phyloP scores from a whole-genome alignment of 2,113 vertebrate genomes.

The Saguinus imperator region DNA sequence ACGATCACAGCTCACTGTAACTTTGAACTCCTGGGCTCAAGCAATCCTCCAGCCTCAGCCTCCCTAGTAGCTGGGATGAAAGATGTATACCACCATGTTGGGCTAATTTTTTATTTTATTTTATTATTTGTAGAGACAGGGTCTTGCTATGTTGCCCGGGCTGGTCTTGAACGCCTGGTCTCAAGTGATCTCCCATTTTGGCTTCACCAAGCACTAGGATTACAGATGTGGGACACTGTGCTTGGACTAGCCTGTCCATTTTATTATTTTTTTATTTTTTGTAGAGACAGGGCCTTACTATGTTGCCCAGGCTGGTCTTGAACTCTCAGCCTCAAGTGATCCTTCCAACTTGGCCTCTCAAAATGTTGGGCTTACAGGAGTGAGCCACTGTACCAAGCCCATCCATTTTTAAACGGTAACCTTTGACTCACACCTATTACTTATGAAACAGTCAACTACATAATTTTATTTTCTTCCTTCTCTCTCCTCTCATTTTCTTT shows the following conservation, averaged over 20 bases:
- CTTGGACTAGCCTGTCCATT: neutral
- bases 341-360: too few relatives aligned
- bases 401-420: neutral
- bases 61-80: neutral
- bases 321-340: too few relatives aligned
- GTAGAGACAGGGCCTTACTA: too few relatives aligned
- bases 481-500: neutral
- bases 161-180: neutral
- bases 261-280: neutral
- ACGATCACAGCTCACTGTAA: neutral
- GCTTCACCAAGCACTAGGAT: neutral
- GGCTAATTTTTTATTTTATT: neutral
- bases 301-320: too few relatives aligned
- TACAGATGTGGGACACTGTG: neutral
- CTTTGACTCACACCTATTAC: neutral
- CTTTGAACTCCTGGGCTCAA: neutral
- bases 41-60: neutral
- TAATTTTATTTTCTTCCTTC: neutral
- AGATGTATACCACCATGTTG: neutral
- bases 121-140: neutral
- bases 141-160: neutral
- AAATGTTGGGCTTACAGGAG: too few relatives aligned
- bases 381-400: too few relatives aligned
- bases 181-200: neutral
- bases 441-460: neutral